These are phyloP conservation scores for Tenebrio molitor DNA, from an alignment of 1,140 invertebrate species.

Conservation along the genomic window DNA sequence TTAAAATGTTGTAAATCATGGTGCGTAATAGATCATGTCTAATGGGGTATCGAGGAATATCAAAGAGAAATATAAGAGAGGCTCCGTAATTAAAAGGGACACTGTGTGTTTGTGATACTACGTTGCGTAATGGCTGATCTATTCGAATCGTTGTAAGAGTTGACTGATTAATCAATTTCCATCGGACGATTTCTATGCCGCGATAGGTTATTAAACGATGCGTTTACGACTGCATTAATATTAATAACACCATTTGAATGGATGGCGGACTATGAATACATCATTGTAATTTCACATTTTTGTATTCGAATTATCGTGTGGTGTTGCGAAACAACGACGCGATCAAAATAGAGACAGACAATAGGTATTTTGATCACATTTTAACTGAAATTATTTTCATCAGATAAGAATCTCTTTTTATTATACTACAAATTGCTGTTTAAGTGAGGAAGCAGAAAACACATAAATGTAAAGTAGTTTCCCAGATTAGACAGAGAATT, in stretches of 20 bases:
- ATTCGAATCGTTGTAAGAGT: not conserved
- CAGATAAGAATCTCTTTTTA: too few relatives aligned
- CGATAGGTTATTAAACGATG: constrained; percentile 12
- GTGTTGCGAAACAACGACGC: constrained; percentile 2
- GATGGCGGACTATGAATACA: not conserved
- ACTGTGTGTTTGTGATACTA: not conserved
- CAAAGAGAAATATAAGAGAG: too few relatives aligned
- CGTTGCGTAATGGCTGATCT: constrained; percentile 12
- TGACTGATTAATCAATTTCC: constrained; percentile 28
- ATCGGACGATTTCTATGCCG: not conserved
- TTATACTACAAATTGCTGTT: too few relatives aligned
- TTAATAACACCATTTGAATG: constrained; percentile 13
- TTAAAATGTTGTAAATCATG: constrained; percentile 26
- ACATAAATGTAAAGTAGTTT: too few relatives aligned
- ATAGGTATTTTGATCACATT: too few relatives aligned
- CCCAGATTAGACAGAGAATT: too few relatives aligned
- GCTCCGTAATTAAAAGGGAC: constrained; percentile 18
- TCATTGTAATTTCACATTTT: constrained; percentile 9
- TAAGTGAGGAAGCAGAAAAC: too few relatives aligned
- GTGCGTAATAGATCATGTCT: constrained; percentile 1
- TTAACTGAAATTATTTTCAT: too few relatives aligned
- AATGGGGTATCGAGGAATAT: too few relatives aligned
- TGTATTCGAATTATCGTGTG: not conserved
- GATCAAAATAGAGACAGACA: too few relatives aligned
- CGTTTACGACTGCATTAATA: constrained; percentile 11